phyloP scores from a whole-genome alignment of 2,888 invertebrate genomes.

The Oxyteleia sp. region DNA sequence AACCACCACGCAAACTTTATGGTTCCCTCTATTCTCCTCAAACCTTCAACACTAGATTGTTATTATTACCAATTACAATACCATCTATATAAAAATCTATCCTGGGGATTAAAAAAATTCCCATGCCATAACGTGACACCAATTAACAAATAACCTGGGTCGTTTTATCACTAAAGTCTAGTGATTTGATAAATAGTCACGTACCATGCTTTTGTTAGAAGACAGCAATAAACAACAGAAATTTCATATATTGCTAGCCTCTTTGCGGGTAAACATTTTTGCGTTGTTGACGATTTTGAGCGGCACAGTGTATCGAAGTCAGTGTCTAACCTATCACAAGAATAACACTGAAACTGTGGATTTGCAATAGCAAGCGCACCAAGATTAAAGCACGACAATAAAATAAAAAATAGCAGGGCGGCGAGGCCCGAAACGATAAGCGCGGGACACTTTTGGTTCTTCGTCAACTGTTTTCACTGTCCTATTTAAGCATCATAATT shows the following conservation, averaged over 20 bases:
- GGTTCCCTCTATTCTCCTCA: too few species aligned
- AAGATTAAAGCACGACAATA: conserved; percentile 6
- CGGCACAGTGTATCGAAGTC: conserved; percentile 4
- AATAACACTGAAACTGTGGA: conserved; percentile 22
- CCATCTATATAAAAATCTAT: too few species aligned
- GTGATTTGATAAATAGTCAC: conserved; percentile 9
- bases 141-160: too few species aligned
- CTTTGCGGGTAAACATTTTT: conserved; percentile 11
- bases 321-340: conserved; percentile 24
- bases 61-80: too few species aligned
- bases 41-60: too few species aligned
- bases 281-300: conserved; percentile 18
- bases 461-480: conserved; percentile 38
- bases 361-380: neutral
- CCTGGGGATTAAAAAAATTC: too few species aligned
- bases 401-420: conserved; percentile 55
- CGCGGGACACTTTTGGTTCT: conserved; percentile 59
- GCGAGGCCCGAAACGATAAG: conserved; percentile 52
- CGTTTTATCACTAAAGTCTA: neutral
- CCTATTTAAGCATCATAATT: conserved; percentile 37
- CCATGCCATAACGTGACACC: too few species aligned
- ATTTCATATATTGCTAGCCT: neutral
- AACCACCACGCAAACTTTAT: too few species aligned
- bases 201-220: conserved; percentile 13
- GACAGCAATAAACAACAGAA: conserved; percentile 32